A percentile compares a stretch with the other conserved stretches of the same genome.
Evolutionary conservation across 1,140 invertebrate species (phyloP).

Genomic region (Pentalonia nigronervosa): DNA sequence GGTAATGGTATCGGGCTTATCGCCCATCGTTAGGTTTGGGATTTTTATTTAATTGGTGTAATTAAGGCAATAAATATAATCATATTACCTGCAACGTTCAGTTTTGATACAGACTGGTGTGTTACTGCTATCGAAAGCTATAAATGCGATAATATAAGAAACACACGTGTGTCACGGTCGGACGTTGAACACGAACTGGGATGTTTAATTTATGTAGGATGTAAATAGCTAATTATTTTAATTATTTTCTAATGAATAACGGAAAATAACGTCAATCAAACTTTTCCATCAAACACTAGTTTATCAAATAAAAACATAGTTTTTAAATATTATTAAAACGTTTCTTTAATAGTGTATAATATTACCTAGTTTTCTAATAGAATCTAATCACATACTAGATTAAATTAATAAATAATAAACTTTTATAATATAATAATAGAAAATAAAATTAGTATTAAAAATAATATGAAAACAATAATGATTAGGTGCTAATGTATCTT

Average conservation of each 20-base stretch:
- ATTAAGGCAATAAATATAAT: too few species aligned
- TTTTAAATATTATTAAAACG: background rate
- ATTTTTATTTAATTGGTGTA: too few species aligned
- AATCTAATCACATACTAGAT: constrained; percentile 11
- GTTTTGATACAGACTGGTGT: too few species aligned
- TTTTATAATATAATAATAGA: background rate
- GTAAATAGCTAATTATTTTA: background rate
- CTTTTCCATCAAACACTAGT: background rate
- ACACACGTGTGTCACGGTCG: too few species aligned
- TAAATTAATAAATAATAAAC: constrained; percentile 1
- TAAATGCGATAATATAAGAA: too few species aligned
- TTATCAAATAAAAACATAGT: background rate
- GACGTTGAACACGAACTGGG: too few species aligned
- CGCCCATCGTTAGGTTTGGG: too few species aligned
- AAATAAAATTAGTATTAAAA: constrained; percentile 2
- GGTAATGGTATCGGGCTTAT: too few species aligned
- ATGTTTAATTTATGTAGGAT: too few species aligned
- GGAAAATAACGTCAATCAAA: background rate
- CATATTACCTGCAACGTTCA: too few species aligned
- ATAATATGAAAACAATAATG: background rate
- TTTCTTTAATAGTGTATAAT: background rate
- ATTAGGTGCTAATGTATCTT: background rate
- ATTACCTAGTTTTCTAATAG: background rate
- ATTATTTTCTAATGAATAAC: background rate
- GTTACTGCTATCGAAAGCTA: too few species aligned